Evolutionary conservation across 1,140 invertebrate genomes (phyloP), one percentile per base, ranked within the genome.

Genomic region (Thaumetopoea pityocampa): DNA sequence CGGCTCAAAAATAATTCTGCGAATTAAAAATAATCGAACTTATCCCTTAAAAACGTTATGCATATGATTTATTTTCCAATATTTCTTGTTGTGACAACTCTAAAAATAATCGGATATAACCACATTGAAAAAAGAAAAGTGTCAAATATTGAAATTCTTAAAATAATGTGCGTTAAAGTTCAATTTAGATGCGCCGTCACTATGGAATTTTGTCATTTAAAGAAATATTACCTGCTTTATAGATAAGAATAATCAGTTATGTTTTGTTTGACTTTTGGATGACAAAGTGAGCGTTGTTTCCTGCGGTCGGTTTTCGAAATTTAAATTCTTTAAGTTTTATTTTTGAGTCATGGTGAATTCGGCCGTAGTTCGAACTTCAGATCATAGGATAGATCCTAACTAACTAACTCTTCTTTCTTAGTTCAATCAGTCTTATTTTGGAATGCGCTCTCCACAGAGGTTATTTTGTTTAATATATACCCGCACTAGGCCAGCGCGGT

Each of bases 161-260:
- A 22, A 22, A 19, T 40, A 29, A 40, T 18, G 12, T 9, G 7
- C n/a, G n/a, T n/a, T 28, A 5, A 14, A 10, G 12, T 10, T 23
- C 17, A 27, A 5, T 36, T 37, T 30, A 7, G 5, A 9, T 30
- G n/a, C n/a, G n/a, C n/a, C n/a, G n/a, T n/a, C n/a, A n/a, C n/a
- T n/a, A n/a, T 8, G 50, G 62, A 68, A 77, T 73, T 66, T 65
- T 66, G 62, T 63, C 59, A 64, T 78, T 71, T 67, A 20, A 56
- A 67, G 61, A 72, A 80, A 55, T 63, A 52, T 64, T 78, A 72
- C 73, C 69, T 78, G 67, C 46, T 48, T 42, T n/a, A 43, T 16
- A 58, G 67, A 81, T 78, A 78, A 77, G 50, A 35, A 65, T 81
- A 81, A 78, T 81, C 72, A 62, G 58, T 78, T 69, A 74, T 64